Evolutionary conservation across 2,888 invertebrate species (phyloP), one percentile per base, ranked within the genome.

Genomic region (Eretmocerus hayati): DNA sequence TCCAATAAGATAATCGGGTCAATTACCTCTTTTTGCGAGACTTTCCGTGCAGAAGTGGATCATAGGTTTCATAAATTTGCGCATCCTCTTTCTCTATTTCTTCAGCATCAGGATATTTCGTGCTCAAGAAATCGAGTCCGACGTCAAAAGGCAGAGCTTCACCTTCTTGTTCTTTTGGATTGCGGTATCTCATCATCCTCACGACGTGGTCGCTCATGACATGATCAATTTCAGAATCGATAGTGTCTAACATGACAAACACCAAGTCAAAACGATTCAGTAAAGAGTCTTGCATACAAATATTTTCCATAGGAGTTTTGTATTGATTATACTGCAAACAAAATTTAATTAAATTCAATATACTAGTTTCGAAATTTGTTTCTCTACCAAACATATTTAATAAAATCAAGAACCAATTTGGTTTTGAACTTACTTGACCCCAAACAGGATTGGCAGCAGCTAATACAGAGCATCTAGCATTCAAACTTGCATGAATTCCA

Each of bases 361-460:
- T 21, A n/a, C n/a, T n/a, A n/a, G n/a, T n/a, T n/a, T n/a, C n/a
- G n/a, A n/a, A n/a, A n/a, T n/a, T n/a, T n/a, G n/a, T n/a, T n/a
- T n/a, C n/a, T n/a, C n/a, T n/a, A n/a, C n/a, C n/a, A 15, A 16
- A 15, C 16, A 23, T 40, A 40, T 26, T 6, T 4, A 11, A n/a
- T 22, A 32, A 32, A 9, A 16, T 22, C 3, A 42, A 22, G 6
- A 30, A 32, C 16, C n/a, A 6, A 13, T 31, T 33, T 15, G 22
- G 5, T 31, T n/a, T 20, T 5, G 15, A 33, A 65, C 76, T 72
- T 72, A 90, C 89, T 67, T 90, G 81, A 58, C 95, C 95, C 70
- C 95, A 97, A 5, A 99, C 96, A 2, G 99, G 99, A 81, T 99
- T 99, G 40, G 99, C 99, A n/a, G 99, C 99, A 2, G 99, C 97